phyloP scores from a whole-genome alignment of 1,140 invertebrate genomes.

The Scaptomyza pallida region DNA sequence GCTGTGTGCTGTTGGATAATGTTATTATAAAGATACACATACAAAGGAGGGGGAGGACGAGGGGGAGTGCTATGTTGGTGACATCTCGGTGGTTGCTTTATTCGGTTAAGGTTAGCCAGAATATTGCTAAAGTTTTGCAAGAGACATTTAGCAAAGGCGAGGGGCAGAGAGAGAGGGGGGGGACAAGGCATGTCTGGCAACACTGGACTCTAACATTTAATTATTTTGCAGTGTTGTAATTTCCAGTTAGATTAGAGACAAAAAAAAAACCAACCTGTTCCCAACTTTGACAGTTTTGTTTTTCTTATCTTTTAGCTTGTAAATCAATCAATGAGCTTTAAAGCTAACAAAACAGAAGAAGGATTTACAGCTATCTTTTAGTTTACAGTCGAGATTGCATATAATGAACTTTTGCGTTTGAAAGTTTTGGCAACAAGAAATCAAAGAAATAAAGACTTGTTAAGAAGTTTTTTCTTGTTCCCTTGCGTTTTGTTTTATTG shows the following conservation, averaged over 20 bases:
- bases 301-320: slow-evolving; percentile 9
- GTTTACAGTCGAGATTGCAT: too few species aligned
- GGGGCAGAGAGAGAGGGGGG: background rate
- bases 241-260: background rate
- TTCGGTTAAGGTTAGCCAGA: slow-evolving; percentile 47
- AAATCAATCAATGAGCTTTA: slow-evolving; percentile 5
- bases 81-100: slow-evolving; percentile 55
- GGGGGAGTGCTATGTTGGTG: slow-evolving; percentile 6
- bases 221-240: background rate
- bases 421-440: too few species aligned
- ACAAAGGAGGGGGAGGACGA: background rate
- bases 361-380: slow-evolving; percentile 6
- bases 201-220: background rate
- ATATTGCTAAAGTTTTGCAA: slow-evolving; percentile 53
- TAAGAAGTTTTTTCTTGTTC: too few species aligned
- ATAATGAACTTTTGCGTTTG: too few species aligned
- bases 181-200: background rate
- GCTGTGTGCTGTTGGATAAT: background rate
- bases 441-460: too few species aligned
- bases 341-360: too few species aligned
- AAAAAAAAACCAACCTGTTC: background rate
- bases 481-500: too few species aligned
- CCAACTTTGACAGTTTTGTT: slow-evolving; percentile 4
- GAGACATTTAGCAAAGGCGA: background rate
- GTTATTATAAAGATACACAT: slow-evolving; percentile 22